Evolutionary conservation across 1,140 invertebrate species (phyloP).

Genomic region (Sarcophaga peregrina): DNA sequence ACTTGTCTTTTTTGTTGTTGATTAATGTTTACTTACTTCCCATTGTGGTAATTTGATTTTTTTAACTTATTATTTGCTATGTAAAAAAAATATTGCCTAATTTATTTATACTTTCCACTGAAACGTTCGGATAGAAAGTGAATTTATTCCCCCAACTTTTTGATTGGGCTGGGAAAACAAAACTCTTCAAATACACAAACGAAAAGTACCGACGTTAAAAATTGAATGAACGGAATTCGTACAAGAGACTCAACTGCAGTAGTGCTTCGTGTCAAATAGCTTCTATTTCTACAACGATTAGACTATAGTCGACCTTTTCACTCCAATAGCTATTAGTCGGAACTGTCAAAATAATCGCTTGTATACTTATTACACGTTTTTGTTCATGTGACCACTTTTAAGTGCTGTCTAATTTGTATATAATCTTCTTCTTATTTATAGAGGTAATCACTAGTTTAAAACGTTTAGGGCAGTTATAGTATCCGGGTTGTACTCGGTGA

Average conservation of each 20-base stretch:
- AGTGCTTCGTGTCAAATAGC: constrained; percentile 20
- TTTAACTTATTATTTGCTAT: constrained; percentile 28
- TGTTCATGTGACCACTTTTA: constrained; percentile 43
- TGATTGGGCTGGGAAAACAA: constrained; percentile 38
- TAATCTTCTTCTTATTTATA: not conserved
- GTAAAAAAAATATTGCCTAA: constrained; percentile 35
- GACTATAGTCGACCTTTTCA: not conserved
- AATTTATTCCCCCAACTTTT: constrained; percentile 36
- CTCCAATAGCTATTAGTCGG: not conserved
- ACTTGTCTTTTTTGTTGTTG: constrained; percentile 7
- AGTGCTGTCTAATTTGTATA: constrained; percentile 1
- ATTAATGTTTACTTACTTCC: constrained; percentile 63
- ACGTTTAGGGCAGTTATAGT: too few relatives aligned
- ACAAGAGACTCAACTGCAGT: constrained; percentile 36
- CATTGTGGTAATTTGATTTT: constrained; percentile 53
- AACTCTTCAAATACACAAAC: constrained; percentile 43
- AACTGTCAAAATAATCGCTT: not conserved
- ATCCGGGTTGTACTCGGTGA: too few relatives aligned
- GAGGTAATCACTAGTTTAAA: too few relatives aligned
- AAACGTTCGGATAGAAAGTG: constrained; percentile 40
- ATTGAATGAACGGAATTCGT: constrained; percentile 32
- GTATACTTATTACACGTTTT: constrained; percentile 37
- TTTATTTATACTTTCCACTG: constrained; percentile 15
- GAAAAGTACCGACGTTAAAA: constrained; percentile 42
- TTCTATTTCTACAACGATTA: not conserved